Percentiles rank a stretch among this genome's conserved stretches.
These are phyloP conservation scores for Thysanoteuthis rhombus DNA, from an alignment of 2,888 invertebrate genomes.

Conservation along the genomic window DNA sequence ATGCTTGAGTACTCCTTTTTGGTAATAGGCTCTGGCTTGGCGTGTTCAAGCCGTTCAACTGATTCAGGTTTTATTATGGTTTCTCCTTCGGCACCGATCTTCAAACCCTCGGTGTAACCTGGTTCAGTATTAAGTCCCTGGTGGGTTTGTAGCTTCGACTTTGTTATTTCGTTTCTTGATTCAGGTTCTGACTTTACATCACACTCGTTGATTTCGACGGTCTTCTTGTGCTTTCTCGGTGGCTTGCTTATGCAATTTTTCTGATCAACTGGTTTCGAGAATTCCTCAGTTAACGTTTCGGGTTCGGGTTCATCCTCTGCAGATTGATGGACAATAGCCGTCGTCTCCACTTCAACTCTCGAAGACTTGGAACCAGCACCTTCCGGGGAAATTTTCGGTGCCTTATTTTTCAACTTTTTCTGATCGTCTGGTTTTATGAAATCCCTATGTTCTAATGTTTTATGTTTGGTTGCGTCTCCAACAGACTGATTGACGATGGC, in stretches of 20 bases:
- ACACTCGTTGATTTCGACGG: neutral
- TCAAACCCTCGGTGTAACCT: neutral
- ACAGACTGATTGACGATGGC: neutral
- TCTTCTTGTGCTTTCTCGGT: neutral
- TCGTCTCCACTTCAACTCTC: too few relatives aligned
- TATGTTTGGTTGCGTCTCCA: neutral
- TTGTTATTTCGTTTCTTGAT: neutral
- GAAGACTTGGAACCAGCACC: too few relatives aligned
- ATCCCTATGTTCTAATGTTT: neutral
- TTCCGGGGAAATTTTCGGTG: too few relatives aligned
- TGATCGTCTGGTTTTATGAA: neutral
- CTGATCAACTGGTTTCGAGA: neutral
- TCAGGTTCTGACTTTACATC: neutral
- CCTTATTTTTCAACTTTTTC: neutral
- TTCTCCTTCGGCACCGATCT: neutral
- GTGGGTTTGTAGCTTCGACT: neutral
- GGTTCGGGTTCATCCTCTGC: too few relatives aligned
- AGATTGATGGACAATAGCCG: too few relatives aligned
- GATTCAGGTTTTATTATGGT: neutral
- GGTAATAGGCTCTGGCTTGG: neutral
- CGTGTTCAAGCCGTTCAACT: neutral
- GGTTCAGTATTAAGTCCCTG: too few relatives aligned
- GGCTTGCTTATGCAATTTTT: neutral
- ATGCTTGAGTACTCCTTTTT: accelerated
- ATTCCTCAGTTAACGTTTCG: too few relatives aligned